Evolutionary conservation across 1,140 invertebrate species (phyloP).

Genomic region (Acromyrmex echinatior): DNA sequence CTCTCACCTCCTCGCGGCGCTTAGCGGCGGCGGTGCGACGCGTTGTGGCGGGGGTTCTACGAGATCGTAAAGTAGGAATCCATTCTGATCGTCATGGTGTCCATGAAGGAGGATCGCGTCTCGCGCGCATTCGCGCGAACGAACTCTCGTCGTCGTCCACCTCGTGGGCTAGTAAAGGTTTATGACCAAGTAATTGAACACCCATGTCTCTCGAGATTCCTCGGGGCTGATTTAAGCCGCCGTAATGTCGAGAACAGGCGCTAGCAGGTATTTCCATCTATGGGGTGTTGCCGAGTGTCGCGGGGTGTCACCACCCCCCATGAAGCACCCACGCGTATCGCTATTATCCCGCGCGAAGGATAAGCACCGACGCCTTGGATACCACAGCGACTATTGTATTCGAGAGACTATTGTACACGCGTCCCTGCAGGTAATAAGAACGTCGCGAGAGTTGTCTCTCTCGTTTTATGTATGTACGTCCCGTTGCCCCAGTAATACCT

Average conservation of each 20-base stretch:
- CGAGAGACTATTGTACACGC: not conserved
- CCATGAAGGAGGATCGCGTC: slow-evolving; percentile 67
- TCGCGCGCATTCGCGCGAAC: slow-evolving; percentile 67
- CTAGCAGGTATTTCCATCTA: slow-evolving; percentile 76
- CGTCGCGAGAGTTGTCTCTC: not conserved
- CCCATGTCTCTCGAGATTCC: slow-evolving; percentile 77
- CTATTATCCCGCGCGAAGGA: slow-evolving; percentile 64
- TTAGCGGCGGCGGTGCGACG: slow-evolving; percentile 42
- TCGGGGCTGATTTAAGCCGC: slow-evolving; percentile 79
- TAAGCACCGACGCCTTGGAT: slow-evolving; percentile 48
- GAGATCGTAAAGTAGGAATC: slow-evolving; percentile 75
- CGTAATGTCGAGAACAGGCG: slow-evolving; percentile 72
- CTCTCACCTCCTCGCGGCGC: slow-evolving; percentile 68
- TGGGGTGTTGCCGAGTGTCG: slow-evolving; percentile 64
- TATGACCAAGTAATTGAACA: slow-evolving; percentile 82
- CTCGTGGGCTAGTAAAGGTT: slow-evolving; percentile 78
- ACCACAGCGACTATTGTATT: slow-evolving; percentile 39
- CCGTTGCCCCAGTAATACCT: not conserved
- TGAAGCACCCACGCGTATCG: slow-evolving; percentile 69
- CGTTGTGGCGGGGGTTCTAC: slow-evolving; percentile 66
- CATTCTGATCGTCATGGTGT: slow-evolving; percentile 74
- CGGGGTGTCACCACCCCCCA: slow-evolving; percentile 69
- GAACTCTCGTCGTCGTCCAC: slow-evolving; percentile 72
- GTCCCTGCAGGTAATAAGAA: not conserved
- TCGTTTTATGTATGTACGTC: slow-evolving; percentile 8